Evolutionary conservation across 2,888 invertebrate genomes (phyloP), one percentile per base, ranked within the genome.

Genomic region (Smittia sp.): DNA sequence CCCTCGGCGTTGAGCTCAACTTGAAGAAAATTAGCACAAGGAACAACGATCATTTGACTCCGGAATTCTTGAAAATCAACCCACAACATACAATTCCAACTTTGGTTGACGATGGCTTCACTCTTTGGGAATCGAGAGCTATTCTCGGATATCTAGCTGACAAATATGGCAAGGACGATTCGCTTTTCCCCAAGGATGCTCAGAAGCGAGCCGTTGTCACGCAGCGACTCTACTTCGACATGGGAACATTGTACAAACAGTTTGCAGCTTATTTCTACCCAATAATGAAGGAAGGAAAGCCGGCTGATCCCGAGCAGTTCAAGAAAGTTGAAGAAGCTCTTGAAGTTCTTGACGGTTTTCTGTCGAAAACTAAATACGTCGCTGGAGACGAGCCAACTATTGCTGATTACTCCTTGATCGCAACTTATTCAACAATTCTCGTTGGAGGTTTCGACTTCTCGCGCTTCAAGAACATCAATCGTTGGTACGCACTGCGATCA

Each of bases 151-250:
- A 74, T 41, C 24, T 74, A 13, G 41, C 41, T 38, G 74, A 74
- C 13, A 74, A 58, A 68, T 74, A 74, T 58, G 69, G 11, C 0
- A 69, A 89, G 79, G 86, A 90, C 77, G 89, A 88, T 78, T 81
- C 84, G 0, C 81, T 92, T 27, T 85, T 84, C 76, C 92, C 92
- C 0, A 89, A 87, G 77, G 90, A 91, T 75, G 86, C 90, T 0
- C 86, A 88, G 77, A 86, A 86, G 75, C 84, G 91, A 27, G 92
- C 89, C 0, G 70, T 87, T 0, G 89, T 93, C 18, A 90, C 92
- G 81, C 88, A 90, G 77, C 84, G 88, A 74, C 81, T 92, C 65
- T 89, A 88, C 81, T 92, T 91, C 80, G 91, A 92, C 78, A 84
- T 88, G 76, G 89, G 89, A 18, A 88, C 87, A 0, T 82, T 93